phyloP scores from a whole-genome alignment of 2,797 vertebrate genomes.

The Acipenser oxyrinchus region DNA sequence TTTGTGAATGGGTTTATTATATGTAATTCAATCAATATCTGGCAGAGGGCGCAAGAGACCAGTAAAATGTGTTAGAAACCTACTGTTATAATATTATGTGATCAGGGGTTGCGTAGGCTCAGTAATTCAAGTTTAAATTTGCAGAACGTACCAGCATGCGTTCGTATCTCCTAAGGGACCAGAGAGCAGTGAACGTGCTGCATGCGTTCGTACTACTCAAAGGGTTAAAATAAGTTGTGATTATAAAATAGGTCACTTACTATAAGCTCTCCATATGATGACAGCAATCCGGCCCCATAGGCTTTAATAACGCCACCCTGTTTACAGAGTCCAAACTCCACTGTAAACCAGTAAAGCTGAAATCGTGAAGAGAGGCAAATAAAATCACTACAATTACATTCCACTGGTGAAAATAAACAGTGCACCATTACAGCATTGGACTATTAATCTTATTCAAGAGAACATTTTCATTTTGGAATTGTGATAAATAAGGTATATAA shows the following conservation, averaged over 20 bases:
- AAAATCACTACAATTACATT: neutral
- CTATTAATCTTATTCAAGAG: neutral
- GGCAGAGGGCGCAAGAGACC: no score
- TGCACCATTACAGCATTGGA: neutral
- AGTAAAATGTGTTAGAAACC: no score
- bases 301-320: constrained; percentile 81
- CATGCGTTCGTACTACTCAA: no score
- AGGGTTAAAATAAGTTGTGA: no score
- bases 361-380: neutral
- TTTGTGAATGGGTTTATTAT: no score
- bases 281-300: constrained; percentile 85
- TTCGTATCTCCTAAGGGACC: no score
- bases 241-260: constrained; percentile 48
- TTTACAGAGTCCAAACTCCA: constrained; percentile 91
- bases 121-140: no score
- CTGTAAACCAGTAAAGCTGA: constrained; percentile 95
- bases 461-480: neutral
- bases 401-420: neutral
- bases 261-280: constrained; percentile 89
- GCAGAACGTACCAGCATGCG: no score
- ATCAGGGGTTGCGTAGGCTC: no score
- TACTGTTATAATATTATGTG: no score
- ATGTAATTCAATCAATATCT: no score
- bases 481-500: neutral
- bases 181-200: no score